Base-by-base conservation (phyloP, 2,113 vertebrate genomes). In the Leucopsar rothschildi region DNA sequence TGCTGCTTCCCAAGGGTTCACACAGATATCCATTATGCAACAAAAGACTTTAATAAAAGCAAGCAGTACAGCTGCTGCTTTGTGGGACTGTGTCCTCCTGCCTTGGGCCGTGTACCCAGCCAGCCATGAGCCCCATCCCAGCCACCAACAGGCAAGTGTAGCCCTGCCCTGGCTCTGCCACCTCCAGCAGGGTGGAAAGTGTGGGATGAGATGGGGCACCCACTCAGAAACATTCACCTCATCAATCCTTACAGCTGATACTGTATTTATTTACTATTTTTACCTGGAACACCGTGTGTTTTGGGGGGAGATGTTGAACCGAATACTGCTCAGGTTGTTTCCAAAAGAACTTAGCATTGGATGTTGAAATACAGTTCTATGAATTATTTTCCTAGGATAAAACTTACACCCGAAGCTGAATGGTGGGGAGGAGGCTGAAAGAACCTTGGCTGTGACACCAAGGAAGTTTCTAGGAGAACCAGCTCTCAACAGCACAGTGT, bases 1-100 rank as follows among this genome's bases (percentile, higher is more conserved):
- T 96, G 89, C 92, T 77, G 63, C 72, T 91, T 96, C 90, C 75
- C 68, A 44, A 66, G 82, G 59, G 82, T 47, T 95, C 75, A 90
- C 20, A 5, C 50, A 80, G 49, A 57, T 31, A 89, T 82, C 86
- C 75, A 80, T 93, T 93, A 80, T 83, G 92, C 90, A 93, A 66
- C 0, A 0, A 27, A 71, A 84, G 59, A 11, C 50, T 86, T 87
- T 20, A 82, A 52, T 49, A 70, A 91, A 85, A 47, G 59, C 11
- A 15, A 90, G 52, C 1, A 27, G 76, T 16, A 11, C 79, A 91
- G 90, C 86, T 93, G 92, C 70, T 2, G 14, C 57, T 39, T 25
- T 39, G 33, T 5, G 31, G 33, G 28, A 28, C 45, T 29, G 42
- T 33, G 45, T 19, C 5, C 60, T 40, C 0, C 55, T 39, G 12